Evolutionary conservation across 2,113 vertebrate genomes (phyloP), one percentile per base, ranked within the genome.

Genomic region (Anolis sagrei): DNA sequence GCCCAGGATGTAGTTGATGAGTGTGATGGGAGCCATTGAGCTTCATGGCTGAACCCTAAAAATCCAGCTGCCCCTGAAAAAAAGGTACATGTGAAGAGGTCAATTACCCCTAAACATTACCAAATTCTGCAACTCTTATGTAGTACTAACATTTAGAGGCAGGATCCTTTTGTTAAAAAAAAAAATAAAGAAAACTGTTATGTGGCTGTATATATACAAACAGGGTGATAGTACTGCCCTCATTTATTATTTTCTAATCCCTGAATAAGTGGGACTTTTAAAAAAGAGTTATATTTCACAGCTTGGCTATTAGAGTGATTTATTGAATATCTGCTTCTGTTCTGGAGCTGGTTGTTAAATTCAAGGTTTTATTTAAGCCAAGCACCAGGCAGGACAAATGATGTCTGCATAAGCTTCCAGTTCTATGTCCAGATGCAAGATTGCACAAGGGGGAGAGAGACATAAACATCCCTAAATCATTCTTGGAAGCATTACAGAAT

Each of bases 311-410:
- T 83, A 7, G 16, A 8, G 21, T 86, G n/a, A 86, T 91, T 90
- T 90, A 89, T 86, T 18, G 62, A 75, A n/a, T 58, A 86, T 76
- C 81, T 82, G 7, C 64, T 88, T 91, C 83, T 89, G 25, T 80
- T 88, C 80, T 88, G 36, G 36, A 90, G 25, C 21, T 84, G 64
- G 39, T 61, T 79, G 39, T 74, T 79, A 73, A 29, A 90, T 75
- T 76, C 25, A 86, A 6, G 39, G 21, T 51, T 91, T 84, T 39
- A 3, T 29, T 7, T 32, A 29, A 92, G 14, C 9, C 14, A 90
- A 89, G 19, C 49, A 36, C n/a, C 14, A 72, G 64, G 87, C 81
- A 87, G 16, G 34, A 80, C 69, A 89, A 86, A 78, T 13, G 8
- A 4, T 44, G 8, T 84, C 21, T 84, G 39, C 68, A 29, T 7